Conservation (phyloP, 2,888 invertebrate species). For the Itoplectis maculator region DNA sequence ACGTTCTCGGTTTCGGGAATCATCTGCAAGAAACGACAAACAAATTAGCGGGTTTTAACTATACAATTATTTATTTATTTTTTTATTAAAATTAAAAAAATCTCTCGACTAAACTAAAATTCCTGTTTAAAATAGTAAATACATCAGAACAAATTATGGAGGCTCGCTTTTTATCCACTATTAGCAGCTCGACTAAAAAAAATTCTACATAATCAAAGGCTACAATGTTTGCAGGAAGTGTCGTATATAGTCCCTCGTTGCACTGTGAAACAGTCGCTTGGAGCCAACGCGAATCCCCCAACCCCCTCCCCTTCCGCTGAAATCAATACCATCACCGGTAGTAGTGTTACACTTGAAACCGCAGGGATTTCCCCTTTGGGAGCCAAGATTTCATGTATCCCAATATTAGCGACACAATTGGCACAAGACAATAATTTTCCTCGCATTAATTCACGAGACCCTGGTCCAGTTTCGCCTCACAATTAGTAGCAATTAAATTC, state of each 20-base stretch:
- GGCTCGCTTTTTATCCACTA: too few species aligned
- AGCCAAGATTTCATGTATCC: slow-evolving; percentile 46
- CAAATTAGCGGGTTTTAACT: too few species aligned
- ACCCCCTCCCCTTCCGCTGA: slow-evolving; percentile 76
- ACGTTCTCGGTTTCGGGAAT: slow-evolving; percentile 78
- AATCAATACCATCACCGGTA: slow-evolving; percentile 78
- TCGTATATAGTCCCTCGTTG: slow-evolving; percentile 66
- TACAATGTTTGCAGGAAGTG: slow-evolving; percentile 76
- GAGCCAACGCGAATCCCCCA: slow-evolving; percentile 68
- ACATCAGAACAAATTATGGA: too few species aligned
- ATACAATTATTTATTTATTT: too few species aligned
- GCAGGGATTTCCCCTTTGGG: slow-evolving; percentile 49
- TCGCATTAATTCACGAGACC: background rate
- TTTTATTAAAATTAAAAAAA: background rate
- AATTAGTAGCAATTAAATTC: background rate
- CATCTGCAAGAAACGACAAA: slow-evolving; percentile 74
- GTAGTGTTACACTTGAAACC: slow-evolving; percentile 54
- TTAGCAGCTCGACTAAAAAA: background rate
- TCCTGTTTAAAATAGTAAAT: too few species aligned
- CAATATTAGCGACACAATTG: slow-evolving; percentile 1
- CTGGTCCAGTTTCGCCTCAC: background rate
- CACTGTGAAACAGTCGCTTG: slow-evolving; percentile 22
- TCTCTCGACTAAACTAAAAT: background rate
- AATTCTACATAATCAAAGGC: background rate
- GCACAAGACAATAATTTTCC: background rate